phyloP scores from a whole-genome alignment of 2,113 vertebrate species.

The Anseranas semipalmata region DNA sequence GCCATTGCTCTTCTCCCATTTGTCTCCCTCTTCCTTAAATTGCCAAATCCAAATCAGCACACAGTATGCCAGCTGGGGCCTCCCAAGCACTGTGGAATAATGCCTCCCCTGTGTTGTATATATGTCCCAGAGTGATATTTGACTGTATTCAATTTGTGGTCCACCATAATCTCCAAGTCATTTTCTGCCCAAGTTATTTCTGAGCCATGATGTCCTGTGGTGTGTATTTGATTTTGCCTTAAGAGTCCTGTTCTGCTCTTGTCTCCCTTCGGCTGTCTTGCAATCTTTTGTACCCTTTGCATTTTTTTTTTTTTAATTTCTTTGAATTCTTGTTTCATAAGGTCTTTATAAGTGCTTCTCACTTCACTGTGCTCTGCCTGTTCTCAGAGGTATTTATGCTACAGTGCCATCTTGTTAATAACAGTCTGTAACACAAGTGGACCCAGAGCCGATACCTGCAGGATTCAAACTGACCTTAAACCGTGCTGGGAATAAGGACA shows the following conservation, averaged over 20 bases:
- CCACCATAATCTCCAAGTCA: no score
- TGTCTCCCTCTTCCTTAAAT: neutral
- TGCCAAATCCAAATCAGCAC: neutral
- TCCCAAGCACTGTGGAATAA: rapidly evolving
- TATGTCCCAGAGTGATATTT: neutral
- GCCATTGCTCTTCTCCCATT: neutral
- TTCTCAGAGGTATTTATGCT: neutral
- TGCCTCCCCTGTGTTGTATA: neutral
- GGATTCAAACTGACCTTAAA: neutral
- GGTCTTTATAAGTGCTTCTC: neutral
- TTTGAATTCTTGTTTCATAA: neutral
- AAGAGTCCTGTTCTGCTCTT: neutral
- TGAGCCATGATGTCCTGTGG: neutral
- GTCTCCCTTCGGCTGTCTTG: neutral
- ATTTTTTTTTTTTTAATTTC: neutral
- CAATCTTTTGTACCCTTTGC: neutral
- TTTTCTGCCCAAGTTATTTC: neutral
- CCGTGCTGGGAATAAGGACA: neutral
- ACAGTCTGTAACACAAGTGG: neutral
- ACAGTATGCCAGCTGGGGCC: neutral
- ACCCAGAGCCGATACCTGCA: neutral
- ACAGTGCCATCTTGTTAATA: neutral
- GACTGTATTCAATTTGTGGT: neutral
- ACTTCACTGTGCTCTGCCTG: no score
- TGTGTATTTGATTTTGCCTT: neutral